Evolutionary conservation across 1,140 invertebrate genomes (phyloP), one percentile per base, ranked within the genome.

Genomic region (Acromyrmex heyeri): DNA sequence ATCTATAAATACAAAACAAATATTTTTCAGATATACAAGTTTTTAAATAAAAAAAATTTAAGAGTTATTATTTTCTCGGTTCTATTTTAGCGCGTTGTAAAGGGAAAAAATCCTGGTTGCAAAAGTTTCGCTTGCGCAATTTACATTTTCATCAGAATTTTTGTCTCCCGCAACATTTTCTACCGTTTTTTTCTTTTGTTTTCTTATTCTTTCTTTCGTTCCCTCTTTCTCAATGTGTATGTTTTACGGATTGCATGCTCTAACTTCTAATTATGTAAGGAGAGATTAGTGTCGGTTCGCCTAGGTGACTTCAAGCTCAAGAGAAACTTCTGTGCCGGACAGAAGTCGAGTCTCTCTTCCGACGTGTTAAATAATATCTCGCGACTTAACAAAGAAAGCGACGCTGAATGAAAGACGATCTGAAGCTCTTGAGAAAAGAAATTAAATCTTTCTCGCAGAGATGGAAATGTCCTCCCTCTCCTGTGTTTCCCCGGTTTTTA

Each of bases 71-170:
- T 44, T 57, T 14, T 48, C 38, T 48, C 30, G 18, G 6, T 12
- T 59, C 7, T 59, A 57, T 30, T 3, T n/a, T 44, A 67, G n/a
- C 30, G 70, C 48, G 7, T 44, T 70, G 6, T 7, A n/a, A 81
- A 70, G 34, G 6, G 30, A 48, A 18, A 72, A 72, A 59, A 21
- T 44, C 53, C 18, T 24, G 7, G 6, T 21, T 14, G 59, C 16
- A 48, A 73, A 73, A 59, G 38, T 72, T 72, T 44, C 27, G 34
- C 53, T 48, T 27, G 21, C 48, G 30, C 62, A 4, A 69, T 79
- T 79, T 79, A 64, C 77, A 79, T 79, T 79, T 79, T 57, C 77
- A 69, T 79, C n/a, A 69, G 21, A 79, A 69, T 79, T 38, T 79
- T 55, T 79, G 24, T 55, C 14, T 69, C 21, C 24, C 61, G 48